A percentile compares a stretch with the other conserved stretches of the same genome.
These are phyloP conservation scores for Excalfactoria chinensis DNA, from an alignment of 2,113 vertebrate species.

Conservation along the genomic window DNA sequence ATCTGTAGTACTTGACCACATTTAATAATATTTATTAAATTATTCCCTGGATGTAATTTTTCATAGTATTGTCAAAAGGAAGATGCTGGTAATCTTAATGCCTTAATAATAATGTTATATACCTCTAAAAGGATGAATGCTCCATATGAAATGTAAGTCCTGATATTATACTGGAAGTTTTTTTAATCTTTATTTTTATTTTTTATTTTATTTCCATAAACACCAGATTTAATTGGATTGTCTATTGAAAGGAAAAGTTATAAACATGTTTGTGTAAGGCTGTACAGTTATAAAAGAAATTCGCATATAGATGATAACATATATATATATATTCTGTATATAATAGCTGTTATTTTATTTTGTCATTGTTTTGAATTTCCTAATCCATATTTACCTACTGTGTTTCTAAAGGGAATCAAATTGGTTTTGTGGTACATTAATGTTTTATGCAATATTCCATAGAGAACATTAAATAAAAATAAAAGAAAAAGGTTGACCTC, in stretches of 20 bases:
- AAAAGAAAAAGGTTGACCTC: conserved; percentile 68
- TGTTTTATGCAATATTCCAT: conserved; percentile 70
- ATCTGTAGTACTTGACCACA: neutral
- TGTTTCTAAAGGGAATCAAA: conserved; percentile 62
- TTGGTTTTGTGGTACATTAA: conserved; percentile 62
- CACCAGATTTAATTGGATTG: neutral
- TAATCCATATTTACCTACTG: conserved; percentile 34
- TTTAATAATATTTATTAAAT: neutral
- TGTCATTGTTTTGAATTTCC: conserved; percentile 24
- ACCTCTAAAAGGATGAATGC: neutral
- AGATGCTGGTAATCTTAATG: neutral
- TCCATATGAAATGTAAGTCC: neutral
- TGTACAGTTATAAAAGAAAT: neutral
- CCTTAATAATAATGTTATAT: neutral
- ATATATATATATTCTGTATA: too few species aligned
- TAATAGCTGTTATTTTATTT: conserved; percentile 22
- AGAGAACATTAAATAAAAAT: conserved; percentile 76
- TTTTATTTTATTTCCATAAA: neutral
- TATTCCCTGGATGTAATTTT: neutral
- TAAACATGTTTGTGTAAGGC: neutral
- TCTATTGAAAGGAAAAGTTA: neutral
- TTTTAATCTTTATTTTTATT: neutral
- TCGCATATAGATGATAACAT: neutral
- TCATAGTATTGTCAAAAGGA: neutral
- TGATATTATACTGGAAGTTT: neutral